Evolutionary conservation across 1,140 invertebrate species (phyloP), one percentile per base, ranked within the genome.

Genomic region (Apis florea): DNA sequence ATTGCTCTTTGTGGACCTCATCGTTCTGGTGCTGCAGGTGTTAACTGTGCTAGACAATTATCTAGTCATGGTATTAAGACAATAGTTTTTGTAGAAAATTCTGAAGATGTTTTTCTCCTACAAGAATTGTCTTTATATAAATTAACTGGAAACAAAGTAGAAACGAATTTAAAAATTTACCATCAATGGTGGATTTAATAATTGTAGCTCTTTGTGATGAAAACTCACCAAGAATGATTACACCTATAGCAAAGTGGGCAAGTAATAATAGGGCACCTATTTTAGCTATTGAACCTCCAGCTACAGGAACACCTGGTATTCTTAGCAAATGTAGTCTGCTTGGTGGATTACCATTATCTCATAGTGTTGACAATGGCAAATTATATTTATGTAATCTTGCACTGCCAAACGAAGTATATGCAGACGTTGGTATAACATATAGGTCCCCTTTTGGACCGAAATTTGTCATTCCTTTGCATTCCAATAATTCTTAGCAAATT

Each of bases 381-480:
- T 93, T 98, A 78, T 98, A 98, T 93, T 94, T 98, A 75, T 98
- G 97, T 92, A 97, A 98, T 94, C 94, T 98, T 86, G 96, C 96
- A 78, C 95, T 98, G 89, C 97, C 98, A 21, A 94, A 96, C 78
- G 95, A 95, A 90, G 95, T 98, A 61, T 98, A 97, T 93, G 93
- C 94, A 68, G 95, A 97, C 86, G 95, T 96, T 85, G 96, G 96
- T 63, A 96, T 98, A 80, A 95, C 95, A 56, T 99, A 98, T 92
- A 95, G 95, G 87, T 97, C 97, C 78, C 98, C 98, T 11, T 99
- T 98, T 93, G 97, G 97, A 82, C 96, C 97, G 63, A 97, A 97
- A 93, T 97, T 97, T 93, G 95, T 97, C 87, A 97, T 98, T 94
- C 96, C 97, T 82, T 95, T 98, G 84, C 96, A 98, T 95, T 94